Conservation (phyloP, 2,797 vertebrate species). For the Morus bassanus region DNA sequence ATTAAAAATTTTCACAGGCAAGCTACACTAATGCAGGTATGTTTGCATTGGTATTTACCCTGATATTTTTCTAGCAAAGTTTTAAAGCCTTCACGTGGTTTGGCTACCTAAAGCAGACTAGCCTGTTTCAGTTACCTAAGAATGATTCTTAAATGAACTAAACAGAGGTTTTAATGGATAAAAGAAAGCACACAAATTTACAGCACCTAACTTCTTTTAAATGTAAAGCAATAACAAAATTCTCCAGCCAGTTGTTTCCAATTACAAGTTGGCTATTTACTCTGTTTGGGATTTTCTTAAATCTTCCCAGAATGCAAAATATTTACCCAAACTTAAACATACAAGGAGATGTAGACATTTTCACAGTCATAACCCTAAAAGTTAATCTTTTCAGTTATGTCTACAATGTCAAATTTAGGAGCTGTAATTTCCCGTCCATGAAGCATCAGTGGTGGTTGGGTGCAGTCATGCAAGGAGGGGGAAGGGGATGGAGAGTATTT, state of each 20-base stretch:
- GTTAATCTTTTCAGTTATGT: neutral
- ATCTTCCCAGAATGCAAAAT: constrained; percentile 36
- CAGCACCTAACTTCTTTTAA: neutral
- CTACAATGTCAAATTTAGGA: neutral
- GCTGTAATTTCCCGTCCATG: neutral
- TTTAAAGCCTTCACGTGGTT: neutral
- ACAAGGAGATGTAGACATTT: neutral
- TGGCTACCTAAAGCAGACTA: neutral
- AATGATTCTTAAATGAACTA: neutral
- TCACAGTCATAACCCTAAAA: neutral
- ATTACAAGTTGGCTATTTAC: neutral
- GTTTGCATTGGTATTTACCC: neutral
- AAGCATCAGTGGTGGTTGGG: neutral
- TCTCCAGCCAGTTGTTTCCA: neutral
- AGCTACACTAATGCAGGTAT: neutral
- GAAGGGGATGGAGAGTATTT: neutral
- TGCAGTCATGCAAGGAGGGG: neutral
- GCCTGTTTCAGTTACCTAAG: neutral
- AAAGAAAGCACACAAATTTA: neutral
- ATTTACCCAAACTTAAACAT: constrained; percentile 27
- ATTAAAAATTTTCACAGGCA: neutral
- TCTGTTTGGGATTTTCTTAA: neutral
- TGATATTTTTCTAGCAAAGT: neutral
- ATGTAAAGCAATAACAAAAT: neutral
- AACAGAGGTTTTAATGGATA: neutral